Base-by-base conservation (phyloP, 2,113 vertebrate species). In the Pteropus alecto region DNA sequence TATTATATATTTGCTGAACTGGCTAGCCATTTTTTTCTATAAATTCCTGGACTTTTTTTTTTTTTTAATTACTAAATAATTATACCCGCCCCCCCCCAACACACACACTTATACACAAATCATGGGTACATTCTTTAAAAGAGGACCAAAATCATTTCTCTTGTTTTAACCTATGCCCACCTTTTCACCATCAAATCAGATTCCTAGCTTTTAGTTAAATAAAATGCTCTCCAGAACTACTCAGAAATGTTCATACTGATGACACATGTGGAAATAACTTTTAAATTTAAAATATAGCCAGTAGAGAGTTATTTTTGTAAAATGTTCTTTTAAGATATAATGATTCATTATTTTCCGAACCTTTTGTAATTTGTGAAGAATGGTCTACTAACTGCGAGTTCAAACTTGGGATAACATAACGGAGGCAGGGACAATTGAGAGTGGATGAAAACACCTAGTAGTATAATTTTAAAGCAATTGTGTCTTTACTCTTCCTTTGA, bases 291-390 rank as follows among this genome's bases (percentile, higher is more conserved):
- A 73, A 58, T 65, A 6, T 18, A 54, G 38, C 43, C 46, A 94
- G 33, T 60, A 77, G 3, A 81, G 5, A 5, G 19, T 88, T 86
- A 90, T 76, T 96, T 74, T 71, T 71, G 73, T 82, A 73, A 96
- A 77, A 92, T 82, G 19, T 13, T 83, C 24, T 91, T 74, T 35
- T 79, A 26, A 28, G 43, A 15, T 65, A 22, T 77, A 61, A 56
- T 86, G 67, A 61, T 65, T 41, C 78, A 73, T 89, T 89, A 94
- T 82, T 92, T 95, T 77, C 30, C 15, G 10, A 94, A 61, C 51
- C 54, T 81, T 91, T 89, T 78, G 33, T 93, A 93, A 86, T 92
- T 67, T 71, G 11, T 60, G n/a, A 89, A 81, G 46, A 97, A 58
- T 89, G n/a, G 77, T 51, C 24, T 10, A 38, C 28, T 97, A 67